Evolutionary conservation across 1,140 invertebrate genomes (phyloP).

Genomic region (Holotrichia oblita): DNA sequence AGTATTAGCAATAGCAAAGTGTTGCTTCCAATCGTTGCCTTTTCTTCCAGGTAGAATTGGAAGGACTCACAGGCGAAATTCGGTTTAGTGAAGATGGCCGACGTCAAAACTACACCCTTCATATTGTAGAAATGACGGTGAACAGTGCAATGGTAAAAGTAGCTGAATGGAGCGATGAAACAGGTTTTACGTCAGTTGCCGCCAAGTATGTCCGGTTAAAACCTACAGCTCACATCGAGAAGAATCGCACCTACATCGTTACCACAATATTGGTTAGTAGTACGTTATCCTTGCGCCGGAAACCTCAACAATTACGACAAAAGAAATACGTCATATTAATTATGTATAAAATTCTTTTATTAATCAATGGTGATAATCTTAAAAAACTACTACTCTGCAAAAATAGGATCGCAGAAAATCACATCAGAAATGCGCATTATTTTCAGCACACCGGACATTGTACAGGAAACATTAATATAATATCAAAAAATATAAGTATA

Average conservation of each 20-base stretch:
- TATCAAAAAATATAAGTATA: no score
- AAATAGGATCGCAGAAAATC: no score
- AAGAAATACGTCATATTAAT: no score
- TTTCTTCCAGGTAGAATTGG: conserved; percentile 81
- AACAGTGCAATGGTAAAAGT: conserved; percentile 83
- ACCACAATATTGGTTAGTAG: conserved; percentile 86
- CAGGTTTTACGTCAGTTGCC: conserved; percentile 78
- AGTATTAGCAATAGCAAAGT: no score
- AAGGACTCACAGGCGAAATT: conserved; percentile 90
- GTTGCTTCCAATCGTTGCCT: not conserved
- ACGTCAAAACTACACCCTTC: conserved; percentile 89
- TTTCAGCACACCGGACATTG: no score
- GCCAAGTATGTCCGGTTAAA: conserved; percentile 80
- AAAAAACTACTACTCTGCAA: no score
- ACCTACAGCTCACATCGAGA: conserved; percentile 77
- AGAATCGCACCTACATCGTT: conserved; percentile 91
- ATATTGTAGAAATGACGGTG: conserved; percentile 92
- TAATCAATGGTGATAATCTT: no score
- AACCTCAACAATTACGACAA: no score
- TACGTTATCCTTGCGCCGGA: not conserved
- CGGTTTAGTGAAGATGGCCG: conserved; percentile 87
- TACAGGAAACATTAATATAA: no score
- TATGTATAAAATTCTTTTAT: no score
- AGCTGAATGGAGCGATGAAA: conserved; percentile 90
- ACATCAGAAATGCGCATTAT: no score